Evolutionary conservation across 2,888 invertebrate species (phyloP).

Genomic region (Lasioglossum calceatum): DNA sequence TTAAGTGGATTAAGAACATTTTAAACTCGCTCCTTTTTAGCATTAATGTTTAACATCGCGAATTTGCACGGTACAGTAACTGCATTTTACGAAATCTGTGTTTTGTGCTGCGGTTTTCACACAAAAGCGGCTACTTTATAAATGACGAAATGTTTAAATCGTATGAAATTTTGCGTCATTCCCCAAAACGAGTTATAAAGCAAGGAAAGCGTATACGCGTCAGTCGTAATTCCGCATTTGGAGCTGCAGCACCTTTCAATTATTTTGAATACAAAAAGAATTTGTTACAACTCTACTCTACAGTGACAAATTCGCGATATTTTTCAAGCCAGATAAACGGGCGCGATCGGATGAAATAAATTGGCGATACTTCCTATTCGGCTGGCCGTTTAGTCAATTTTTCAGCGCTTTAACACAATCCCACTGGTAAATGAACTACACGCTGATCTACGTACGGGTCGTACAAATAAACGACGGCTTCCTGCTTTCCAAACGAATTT

Average conservation of each 20-base stretch:
- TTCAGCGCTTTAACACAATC: slow-evolving; percentile 30
- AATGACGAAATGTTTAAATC: not conserved
- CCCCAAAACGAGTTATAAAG: not conserved
- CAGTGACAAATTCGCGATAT: not conserved
- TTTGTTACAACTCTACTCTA: not conserved
- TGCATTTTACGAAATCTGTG: no score
- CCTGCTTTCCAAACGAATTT: slow-evolving; percentile 31
- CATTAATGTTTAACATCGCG: not conserved
- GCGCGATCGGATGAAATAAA: slow-evolving; percentile 10
- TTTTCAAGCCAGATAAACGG: not conserved
- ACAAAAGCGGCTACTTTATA: no score
- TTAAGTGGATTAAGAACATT: not conserved
- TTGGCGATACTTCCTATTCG: not conserved
- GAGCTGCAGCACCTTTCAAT: not conserved
- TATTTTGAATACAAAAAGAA: not conserved
- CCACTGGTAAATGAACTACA: slow-evolving; percentile 22
- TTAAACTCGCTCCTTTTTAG: not conserved
- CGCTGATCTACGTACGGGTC: not conserved
- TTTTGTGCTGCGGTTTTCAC: no score
- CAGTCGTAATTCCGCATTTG: not conserved
- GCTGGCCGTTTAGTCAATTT: slow-evolving; percentile 27
- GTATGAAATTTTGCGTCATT: not conserved
- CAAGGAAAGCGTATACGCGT: not conserved
- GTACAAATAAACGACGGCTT: slow-evolving; percentile 38
- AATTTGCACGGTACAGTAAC: no score